A percentile compares a stretch with the other conserved stretches of the same genome.
Evolutionary conservation across 2,797 vertebrate species (phyloP).

Genomic region (Lates japonicus): DNA sequence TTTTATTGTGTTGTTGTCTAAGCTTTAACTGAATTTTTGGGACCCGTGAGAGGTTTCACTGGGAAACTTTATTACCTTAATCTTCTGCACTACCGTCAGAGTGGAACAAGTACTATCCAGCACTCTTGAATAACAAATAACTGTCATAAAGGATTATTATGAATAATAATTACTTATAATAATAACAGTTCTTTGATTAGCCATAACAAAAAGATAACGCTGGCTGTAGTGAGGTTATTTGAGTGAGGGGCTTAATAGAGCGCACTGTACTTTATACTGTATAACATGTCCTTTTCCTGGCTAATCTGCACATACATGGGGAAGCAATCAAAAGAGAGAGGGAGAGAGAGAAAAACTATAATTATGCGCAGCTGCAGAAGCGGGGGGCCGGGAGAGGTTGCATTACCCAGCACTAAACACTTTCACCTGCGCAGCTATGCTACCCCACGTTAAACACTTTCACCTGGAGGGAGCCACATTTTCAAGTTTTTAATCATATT

Average conservation of each 20-base stretch:
- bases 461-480: constrained; percentile 65
- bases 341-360: constrained; percentile 65
- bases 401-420: constrained; percentile 81
- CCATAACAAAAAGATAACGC: constrained; percentile 23
- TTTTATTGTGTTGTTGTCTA: constrained; percentile 1
- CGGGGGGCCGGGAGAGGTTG: constrained; percentile 71
- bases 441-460: constrained; percentile 75
- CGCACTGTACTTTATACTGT: constrained; percentile 58
- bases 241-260: constrained; percentile 49
- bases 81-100: not conserved
- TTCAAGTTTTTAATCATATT: constrained; percentile 60
- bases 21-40: constrained; percentile 11
- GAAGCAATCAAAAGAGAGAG: constrained; percentile 78
- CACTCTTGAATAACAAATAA: constrained; percentile 5
- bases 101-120: not conserved
- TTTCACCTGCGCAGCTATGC: constrained; percentile 76
- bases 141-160: constrained; percentile 3
- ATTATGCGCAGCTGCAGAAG: constrained; percentile 84
- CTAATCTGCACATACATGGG: constrained; percentile 78
- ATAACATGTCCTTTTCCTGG: constrained; percentile 70
- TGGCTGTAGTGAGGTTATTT: not conserved
- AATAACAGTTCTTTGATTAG: constrained; percentile 32
- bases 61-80: constrained; percentile 5
- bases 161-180: constrained; percentile 24
- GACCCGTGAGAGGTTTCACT: not conserved